phyloP scores from a whole-genome alignment of 2,797 vertebrate species.

The Serranus cabrilla region DNA sequence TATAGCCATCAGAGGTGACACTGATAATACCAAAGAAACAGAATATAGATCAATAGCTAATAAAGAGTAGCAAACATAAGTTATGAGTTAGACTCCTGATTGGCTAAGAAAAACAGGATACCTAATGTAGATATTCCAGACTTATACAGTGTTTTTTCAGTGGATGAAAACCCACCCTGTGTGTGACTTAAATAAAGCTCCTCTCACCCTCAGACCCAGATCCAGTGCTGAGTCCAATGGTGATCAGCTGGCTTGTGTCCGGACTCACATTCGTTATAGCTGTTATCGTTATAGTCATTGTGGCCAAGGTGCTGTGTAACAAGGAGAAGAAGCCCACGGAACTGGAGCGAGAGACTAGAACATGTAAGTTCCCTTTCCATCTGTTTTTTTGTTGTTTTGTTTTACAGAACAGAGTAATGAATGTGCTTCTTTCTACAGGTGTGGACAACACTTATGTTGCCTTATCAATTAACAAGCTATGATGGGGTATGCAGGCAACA shows the following conservation, averaged over 20 bases:
- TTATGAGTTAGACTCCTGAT: too few relatives aligned
- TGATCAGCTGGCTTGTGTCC: constrained; percentile 87
- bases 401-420: not conserved
- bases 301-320: constrained; percentile 83
- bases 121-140: not conserved
- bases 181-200: not conserved
- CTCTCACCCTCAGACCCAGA: constrained; percentile 77
- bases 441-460: constrained; percentile 88
- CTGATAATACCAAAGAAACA: not conserved
- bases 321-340: constrained; percentile 83
- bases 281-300: constrained; percentile 77
- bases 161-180: not conserved
- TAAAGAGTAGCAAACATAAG: not conserved
- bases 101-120: not conserved
- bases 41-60: not conserved
- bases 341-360: constrained; percentile 86
- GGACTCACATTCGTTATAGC: constrained; percentile 83
- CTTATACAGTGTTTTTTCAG: not conserved
- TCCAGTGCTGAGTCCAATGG: constrained; percentile 83
- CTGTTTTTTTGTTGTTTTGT: not conserved
- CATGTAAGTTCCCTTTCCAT: constrained; percentile 74
- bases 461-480: constrained; percentile 84
- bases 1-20: constrained; percentile 85
- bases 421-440: constrained; percentile 74
- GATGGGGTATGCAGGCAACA: constrained; percentile 45